Evolutionary conservation across 1,140 invertebrate genomes (phyloP).

Genomic region (Drosophila truncata): DNA sequence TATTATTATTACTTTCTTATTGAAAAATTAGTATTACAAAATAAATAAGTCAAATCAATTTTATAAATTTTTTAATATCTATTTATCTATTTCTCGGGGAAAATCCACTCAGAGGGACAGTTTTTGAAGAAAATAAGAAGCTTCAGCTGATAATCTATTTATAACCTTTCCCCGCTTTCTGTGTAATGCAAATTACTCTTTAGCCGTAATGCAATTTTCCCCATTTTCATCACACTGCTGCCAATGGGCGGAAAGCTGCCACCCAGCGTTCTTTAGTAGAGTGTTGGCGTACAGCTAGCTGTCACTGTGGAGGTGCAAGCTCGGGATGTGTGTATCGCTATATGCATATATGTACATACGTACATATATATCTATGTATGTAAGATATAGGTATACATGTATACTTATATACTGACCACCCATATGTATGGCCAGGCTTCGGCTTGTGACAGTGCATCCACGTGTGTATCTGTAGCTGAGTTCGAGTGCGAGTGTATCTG

Average conservation of each 20-base stretch:
- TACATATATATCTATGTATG: constrained; percentile 10
- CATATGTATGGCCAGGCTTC: constrained; percentile 6
- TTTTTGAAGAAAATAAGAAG: neutral
- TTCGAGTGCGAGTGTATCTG: constrained; percentile 19
- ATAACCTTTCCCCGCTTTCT: neutral
- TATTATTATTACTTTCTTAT: too few species aligned
- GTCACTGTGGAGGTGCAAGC: constrained; percentile 44
- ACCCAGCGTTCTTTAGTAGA: neutral
- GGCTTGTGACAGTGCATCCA: constrained; percentile 20
- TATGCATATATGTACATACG: constrained; percentile 15
- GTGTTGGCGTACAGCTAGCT: constrained; percentile 14
- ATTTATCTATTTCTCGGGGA: neutral
- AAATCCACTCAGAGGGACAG: too few species aligned
- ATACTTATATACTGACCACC: constrained; percentile 7
- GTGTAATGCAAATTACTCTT: constrained; percentile 9
- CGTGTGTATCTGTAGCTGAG: constrained; percentile 19
- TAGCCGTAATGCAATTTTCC: constrained; percentile 26
- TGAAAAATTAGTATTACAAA: neutral
- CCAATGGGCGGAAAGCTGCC: neutral
- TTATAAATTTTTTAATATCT: neutral
- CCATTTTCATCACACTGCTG: constrained; percentile 27
- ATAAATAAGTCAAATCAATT: neutral
- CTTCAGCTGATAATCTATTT: neutral
- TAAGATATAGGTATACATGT: neutral
- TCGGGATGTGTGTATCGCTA: constrained; percentile 15